Evolutionary conservation across 2,113 vertebrate species (phyloP).

Genomic region (Otolemur garnettii): DNA sequence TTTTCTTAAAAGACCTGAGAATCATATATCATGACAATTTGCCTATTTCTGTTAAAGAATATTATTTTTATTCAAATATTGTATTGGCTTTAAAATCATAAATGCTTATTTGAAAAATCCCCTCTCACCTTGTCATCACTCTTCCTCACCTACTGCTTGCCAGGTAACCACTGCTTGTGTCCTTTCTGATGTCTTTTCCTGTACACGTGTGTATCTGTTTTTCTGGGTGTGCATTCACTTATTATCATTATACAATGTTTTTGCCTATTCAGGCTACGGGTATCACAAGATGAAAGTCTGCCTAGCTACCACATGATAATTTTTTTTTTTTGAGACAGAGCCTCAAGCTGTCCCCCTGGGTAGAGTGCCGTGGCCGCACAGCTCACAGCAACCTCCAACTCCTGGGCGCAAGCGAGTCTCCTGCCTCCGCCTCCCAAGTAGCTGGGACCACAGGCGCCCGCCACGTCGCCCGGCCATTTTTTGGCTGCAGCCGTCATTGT

Average conservation of each 20-base stretch:
- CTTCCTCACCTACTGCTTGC: neutral
- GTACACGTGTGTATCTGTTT: neutral
- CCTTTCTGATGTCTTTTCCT: neutral
- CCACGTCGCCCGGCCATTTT: too few species aligned
- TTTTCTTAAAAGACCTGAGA: neutral
- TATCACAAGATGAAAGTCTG: neutral
- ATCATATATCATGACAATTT: neutral
- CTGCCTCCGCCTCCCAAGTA: too few species aligned
- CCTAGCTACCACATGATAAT: neutral
- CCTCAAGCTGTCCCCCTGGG: too few species aligned
- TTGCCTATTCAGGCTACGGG: neutral
- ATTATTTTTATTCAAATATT: slow-evolving; percentile 25
- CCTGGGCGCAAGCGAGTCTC: too few species aligned
- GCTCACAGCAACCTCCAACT: too few species aligned
- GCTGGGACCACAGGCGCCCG: too few species aligned
- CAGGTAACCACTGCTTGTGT: neutral
- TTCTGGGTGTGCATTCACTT: neutral
- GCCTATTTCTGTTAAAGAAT: neutral
- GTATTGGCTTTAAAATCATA: neutral
- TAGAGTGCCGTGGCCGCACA: too few species aligned
- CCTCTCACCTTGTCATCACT: neutral
- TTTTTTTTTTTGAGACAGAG: too few species aligned
- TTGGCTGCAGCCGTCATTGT: too few species aligned
- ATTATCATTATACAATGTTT: neutral
- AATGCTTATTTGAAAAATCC: neutral